Percentiles rank a stretch among this genome's conserved stretches.
These are phyloP conservation scores for Eupithecia subfuscata DNA, from an alignment of 2,888 invertebrate species.

Conservation along the genomic window DNA sequence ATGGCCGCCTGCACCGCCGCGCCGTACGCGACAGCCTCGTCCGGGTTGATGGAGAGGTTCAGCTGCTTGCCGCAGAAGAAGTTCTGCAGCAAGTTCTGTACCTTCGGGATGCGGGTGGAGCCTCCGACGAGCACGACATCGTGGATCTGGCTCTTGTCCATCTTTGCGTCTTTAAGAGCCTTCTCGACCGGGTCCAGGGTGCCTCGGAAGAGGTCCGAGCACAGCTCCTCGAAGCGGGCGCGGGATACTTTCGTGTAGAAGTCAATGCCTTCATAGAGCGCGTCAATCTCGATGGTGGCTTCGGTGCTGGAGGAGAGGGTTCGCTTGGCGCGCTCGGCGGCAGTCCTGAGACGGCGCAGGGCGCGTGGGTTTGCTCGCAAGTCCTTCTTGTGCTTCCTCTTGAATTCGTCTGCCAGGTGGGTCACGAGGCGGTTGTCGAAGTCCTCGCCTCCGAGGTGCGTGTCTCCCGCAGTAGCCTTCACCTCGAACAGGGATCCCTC, in stretches of 20 bases:
- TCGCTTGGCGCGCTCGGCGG: constrained; percentile 82
- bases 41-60: constrained; percentile 35
- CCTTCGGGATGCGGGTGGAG: constrained; percentile 89
- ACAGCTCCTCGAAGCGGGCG: constrained; percentile 88
- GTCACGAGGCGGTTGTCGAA: constrained; percentile 85
- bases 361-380: constrained; percentile 76
- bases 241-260: constrained; percentile 85
- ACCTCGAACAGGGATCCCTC: constrained; percentile 91
- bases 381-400: constrained; percentile 85
- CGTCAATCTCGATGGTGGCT: constrained; percentile 87
- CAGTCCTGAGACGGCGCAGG: constrained; percentile 89
- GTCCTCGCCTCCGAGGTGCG: constrained; percentile 88
- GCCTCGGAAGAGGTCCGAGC: constrained; percentile 84
- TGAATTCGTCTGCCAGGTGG: constrained; percentile 86
- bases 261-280: constrained; percentile 85
- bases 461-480: constrained; percentile 89
- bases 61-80: constrained; percentile 80
- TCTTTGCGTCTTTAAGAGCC: constrained; percentile 84
- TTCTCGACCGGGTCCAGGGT: constrained; percentile 86
- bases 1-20: constrained; percentile 66
- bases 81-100: constrained; percentile 86
- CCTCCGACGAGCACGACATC: constrained; percentile 89
- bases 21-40: constrained; percentile 89
- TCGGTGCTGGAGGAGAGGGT: constrained; percentile 83
- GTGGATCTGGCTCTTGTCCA: constrained; percentile 82